phyloP scores from a whole-genome alignment of 2,888 invertebrate genomes.

The Aspidapion aeneum region DNA sequence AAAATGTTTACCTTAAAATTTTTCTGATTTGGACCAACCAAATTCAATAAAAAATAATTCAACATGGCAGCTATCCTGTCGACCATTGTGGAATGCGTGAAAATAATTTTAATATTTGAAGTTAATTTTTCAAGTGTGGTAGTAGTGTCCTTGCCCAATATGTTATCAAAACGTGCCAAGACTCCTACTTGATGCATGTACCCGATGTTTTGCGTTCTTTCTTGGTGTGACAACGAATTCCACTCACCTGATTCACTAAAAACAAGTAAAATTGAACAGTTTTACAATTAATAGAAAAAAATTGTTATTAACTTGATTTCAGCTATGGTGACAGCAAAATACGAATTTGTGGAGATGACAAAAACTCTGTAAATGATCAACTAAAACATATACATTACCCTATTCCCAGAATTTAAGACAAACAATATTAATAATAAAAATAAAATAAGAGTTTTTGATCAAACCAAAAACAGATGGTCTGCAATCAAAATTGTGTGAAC shows the following conservation, averaged over 20 bases:
- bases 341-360: no score
- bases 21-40: constrained; percentile 89
- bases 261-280: constrained; percentile 7
- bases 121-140: constrained; percentile 76
- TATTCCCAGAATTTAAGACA: no score
- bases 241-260: constrained; percentile 71
- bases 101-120: constrained; percentile 72
- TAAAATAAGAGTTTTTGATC: no score
- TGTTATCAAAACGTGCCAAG: constrained; percentile 89
- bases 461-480: no score
- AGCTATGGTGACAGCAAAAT: no score
- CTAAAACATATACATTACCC: no score
- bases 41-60: constrained; percentile 86
- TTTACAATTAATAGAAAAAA: background rate
- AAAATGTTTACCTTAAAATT: constrained; percentile 86
- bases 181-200: constrained; percentile 75
- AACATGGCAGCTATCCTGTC: constrained; percentile 93
- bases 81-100: constrained; percentile 88
- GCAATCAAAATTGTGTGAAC: no score
- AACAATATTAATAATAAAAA: no score
- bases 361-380: no score
- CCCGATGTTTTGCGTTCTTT: constrained; percentile 70
- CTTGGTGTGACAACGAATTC: constrained; percentile 63
- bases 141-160: constrained; percentile 86
- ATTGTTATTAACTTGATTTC: no score